Percentiles rank a stretch among this genome's conserved stretches.
These are phyloP conservation scores for Phenganax subtilis DNA, from an alignment of 92 coral and sea anemone species.

Conservation along the genomic window DNA sequence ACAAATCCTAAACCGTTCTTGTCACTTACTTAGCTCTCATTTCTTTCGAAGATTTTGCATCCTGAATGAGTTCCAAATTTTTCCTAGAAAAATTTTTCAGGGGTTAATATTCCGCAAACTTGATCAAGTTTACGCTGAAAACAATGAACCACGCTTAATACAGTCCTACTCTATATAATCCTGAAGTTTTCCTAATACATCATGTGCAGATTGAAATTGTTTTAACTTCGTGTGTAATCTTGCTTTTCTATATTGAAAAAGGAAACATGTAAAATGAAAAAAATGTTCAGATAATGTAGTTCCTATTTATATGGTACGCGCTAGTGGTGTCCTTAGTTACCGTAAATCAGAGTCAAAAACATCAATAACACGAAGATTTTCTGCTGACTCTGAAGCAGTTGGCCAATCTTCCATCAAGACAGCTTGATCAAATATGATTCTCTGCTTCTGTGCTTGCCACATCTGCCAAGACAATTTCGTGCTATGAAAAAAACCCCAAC, in stretches of 20 bases:
- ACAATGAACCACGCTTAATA: not conserved
- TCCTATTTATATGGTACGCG: not conserved
- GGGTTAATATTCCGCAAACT: not conserved
- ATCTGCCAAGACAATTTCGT: conserved; percentile 31
- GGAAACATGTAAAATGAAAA: not conserved
- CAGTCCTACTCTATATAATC: conserved; percentile 25
- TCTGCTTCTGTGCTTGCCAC: conserved; percentile 68
- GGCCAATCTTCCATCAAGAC: conserved; percentile 56
- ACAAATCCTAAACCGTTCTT: not conserved
- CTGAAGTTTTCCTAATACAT: conserved; percentile 19
- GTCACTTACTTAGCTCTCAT: conserved; percentile 20
- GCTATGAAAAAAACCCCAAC: not conserved
- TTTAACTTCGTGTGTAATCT: conserved; percentile 24
- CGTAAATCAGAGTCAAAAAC: conserved; percentile 62
- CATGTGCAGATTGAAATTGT: conserved; percentile 11
- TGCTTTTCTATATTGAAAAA: conserved; percentile 6
- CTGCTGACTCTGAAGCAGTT: conserved; percentile 54
- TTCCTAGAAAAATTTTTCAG: not conserved
- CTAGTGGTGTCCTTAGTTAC: conserved; percentile 20
- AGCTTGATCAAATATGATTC: conserved; percentile 60
- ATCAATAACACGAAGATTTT: conserved; percentile 60
- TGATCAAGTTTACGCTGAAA: not conserved
- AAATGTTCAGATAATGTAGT: not conserved
- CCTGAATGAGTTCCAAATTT: not conserved
- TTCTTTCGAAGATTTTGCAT: conserved; percentile 28